A percentile compares a stretch with the other conserved stretches of the same genome.
phyloP scores from a whole-genome alignment of 2,113 vertebrate species.

The Eolophus roseicapilla region DNA sequence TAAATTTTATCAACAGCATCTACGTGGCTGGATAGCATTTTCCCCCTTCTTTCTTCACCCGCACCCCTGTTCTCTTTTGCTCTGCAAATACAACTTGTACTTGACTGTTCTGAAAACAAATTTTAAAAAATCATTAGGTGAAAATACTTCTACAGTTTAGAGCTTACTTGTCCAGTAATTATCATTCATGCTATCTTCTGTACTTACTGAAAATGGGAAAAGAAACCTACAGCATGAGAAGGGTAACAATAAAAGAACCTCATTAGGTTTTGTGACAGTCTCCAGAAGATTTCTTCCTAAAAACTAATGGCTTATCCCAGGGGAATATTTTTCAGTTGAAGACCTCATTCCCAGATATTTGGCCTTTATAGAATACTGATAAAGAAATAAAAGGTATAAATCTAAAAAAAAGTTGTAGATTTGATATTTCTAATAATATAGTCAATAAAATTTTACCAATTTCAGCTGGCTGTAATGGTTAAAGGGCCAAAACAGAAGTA shows the following conservation, averaged over 20 bases:
- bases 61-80: background rate
- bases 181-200: background rate
- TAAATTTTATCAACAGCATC: slow-evolving; percentile 72
- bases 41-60: background rate
- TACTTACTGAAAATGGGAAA: background rate
- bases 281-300: background rate
- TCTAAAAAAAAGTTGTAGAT: background rate
- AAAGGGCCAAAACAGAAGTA: background rate
- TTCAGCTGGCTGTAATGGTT: background rate
- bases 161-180: slow-evolving; percentile 2
- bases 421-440: background rate
- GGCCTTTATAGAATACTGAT: background rate
- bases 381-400: background rate
- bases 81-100: background rate
- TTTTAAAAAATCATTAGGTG: background rate
- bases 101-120: background rate
- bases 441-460: background rate
- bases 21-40: background rate
- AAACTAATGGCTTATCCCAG: background rate
- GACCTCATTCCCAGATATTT: background rate
- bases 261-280: background rate
- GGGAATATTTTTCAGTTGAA: background rate
- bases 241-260: background rate
- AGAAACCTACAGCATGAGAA: slow-evolving; percentile 27
- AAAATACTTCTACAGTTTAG: background rate